Percentiles rank a stretch among this genome's conserved stretches.
phyloP scores from a whole-genome alignment of 2,113 vertebrate species.

The Phyllostomus discolor region DNA sequence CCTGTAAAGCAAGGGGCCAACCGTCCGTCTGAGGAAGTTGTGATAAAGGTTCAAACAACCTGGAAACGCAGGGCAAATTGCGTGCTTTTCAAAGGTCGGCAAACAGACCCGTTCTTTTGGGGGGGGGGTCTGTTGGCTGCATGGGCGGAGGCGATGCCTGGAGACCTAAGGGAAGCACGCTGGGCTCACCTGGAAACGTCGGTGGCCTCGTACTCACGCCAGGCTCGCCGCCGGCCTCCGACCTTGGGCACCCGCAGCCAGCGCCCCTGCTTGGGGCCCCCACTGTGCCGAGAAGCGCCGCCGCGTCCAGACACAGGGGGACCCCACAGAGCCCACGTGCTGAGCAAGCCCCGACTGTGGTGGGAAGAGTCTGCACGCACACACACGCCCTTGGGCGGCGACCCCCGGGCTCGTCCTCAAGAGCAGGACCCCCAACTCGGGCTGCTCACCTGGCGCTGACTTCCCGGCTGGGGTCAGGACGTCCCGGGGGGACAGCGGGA shows the following conservation, averaged over 20 bases:
- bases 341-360: too few relatives aligned
- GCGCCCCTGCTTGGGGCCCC: too few relatives aligned
- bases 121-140: neutral
- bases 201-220: accelerated
- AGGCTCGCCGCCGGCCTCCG: too few relatives aligned
- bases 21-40: neutral
- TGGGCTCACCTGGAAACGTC: neutral
- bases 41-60: neutral
- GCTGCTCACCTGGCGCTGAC: accelerated
- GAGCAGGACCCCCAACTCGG: accelerated
- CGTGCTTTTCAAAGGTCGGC: neutral
- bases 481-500: accelerated
- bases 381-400: accelerated
- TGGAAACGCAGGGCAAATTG: neutral
- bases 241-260: too few relatives aligned
- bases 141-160: neutral
- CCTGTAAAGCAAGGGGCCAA: neutral
- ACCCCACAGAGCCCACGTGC: too few relatives aligned
- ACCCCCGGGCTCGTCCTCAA: accelerated
- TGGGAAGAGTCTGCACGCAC: too few relatives aligned
- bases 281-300: too few relatives aligned
- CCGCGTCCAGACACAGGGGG: too few relatives aligned
- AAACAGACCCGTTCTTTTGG: neutral
- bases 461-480: accelerated
- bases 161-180: neutral